These are phyloP conservation scores for Serranus cabrilla DNA, from an alignment of 2,797 vertebrate species.

Conservation along the genomic window DNA sequence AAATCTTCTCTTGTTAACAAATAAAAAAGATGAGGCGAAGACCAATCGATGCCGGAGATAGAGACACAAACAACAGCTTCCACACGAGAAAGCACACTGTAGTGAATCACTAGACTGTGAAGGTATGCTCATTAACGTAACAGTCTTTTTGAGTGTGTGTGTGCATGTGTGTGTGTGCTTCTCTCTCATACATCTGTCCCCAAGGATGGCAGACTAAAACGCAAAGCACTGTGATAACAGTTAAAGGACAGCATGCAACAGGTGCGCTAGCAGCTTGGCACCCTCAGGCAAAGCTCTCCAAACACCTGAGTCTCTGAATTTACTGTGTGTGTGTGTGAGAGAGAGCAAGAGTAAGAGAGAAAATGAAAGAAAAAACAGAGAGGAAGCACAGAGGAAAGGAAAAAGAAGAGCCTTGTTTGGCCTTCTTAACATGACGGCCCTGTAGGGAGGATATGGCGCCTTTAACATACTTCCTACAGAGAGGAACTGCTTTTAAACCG, in stretches of 20 bases:
- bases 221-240: conserved; percentile 15
- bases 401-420: conserved; percentile 45
- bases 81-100: conserved; percentile 45
- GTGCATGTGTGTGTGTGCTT: conserved; percentile 19
- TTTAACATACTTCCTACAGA: conserved; percentile 52
- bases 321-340: conserved; percentile 9
- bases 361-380: conserved; percentile 18
- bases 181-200: conserved; percentile 28
- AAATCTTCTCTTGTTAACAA: conserved; percentile 30
- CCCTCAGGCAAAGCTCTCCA: conserved; percentile 30
- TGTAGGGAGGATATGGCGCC: conserved; percentile 56
- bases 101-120: conserved; percentile 73
- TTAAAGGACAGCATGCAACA: conserved; percentile 54
- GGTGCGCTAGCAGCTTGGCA: conserved; percentile 41
- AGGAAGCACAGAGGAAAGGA: conserved; percentile 18
- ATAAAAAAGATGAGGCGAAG: conserved; percentile 54
- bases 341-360: conserved; percentile 3
- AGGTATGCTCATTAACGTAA: conserved; percentile 66
- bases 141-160: conserved; percentile 5
- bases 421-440: conserved; percentile 40
- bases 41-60: conserved; percentile 42
- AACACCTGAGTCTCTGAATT: conserved; percentile 39
- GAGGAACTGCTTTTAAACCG: conserved; percentile 45
- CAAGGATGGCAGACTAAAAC: conserved; percentile 5
- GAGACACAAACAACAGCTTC: conserved; percentile 63